These are phyloP conservation scores for Isurus oxyrinchus DNA, from an alignment of 2,113 vertebrate species.

Conservation along the genomic window DNA sequence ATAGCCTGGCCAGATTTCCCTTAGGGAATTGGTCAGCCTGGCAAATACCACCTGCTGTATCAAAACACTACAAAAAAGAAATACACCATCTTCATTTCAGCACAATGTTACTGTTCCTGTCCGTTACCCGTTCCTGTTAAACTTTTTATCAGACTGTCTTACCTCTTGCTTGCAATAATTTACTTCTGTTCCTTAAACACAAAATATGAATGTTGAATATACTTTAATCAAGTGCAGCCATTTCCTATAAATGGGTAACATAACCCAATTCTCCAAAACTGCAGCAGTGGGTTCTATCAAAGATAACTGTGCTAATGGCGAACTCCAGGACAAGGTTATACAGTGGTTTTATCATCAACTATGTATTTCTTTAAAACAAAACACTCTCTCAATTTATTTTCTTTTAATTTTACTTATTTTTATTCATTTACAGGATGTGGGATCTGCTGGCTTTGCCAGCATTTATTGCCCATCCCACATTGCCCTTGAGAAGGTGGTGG, in stretches of 20 bases:
- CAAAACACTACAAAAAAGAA: neutral
- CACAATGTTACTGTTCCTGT: neutral
- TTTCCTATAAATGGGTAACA: neutral
- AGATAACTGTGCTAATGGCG: neutral
- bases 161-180: neutral
- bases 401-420: neutral
- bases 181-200: neutral
- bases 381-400: neutral
- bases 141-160: neutral
- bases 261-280: neutral
- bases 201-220: neutral
- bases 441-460: no score
- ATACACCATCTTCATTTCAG: neutral
- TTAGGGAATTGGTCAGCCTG: no score
- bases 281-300: neutral
- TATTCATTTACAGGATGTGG: no score
- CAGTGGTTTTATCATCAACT: neutral
- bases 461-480: no score
- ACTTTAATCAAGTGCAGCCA: neutral
- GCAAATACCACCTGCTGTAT: no score
- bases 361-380: neutral
- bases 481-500: no score
- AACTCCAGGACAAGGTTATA: neutral
- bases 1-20: no score
- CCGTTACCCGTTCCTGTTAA: neutral